These are phyloP conservation scores for Drosophila histrio DNA, from an alignment of 2,888 invertebrate species.

Conservation along the genomic window DNA sequence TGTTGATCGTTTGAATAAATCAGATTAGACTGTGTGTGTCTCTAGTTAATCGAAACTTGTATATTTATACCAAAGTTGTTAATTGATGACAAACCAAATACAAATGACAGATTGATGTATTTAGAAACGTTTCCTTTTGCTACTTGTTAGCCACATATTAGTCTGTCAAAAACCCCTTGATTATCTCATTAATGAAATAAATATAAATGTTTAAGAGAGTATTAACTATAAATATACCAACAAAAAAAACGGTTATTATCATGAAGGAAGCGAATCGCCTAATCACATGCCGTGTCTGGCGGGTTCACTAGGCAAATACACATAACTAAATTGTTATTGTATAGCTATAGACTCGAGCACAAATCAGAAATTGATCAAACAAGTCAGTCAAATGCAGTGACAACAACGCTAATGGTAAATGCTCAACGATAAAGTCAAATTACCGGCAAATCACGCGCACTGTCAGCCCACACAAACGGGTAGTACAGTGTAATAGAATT, in stretches of 20 bases:
- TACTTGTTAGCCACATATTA: background rate
- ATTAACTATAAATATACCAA: background rate
- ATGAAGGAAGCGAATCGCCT: background rate
- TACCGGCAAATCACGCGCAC: conserved; percentile 27
- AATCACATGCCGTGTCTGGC: conserved; percentile 36
- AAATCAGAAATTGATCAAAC: conserved; percentile 74
- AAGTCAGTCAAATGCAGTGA: conserved; percentile 74
- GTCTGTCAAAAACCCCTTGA: background rate
- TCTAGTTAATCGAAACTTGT: background rate
- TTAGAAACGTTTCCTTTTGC: background rate
- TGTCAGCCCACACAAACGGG: background rate
- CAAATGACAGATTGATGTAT: background rate
- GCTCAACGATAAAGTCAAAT: conserved; percentile 31
- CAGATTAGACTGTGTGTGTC: background rate
- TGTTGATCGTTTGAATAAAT: background rate
- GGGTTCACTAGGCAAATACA: conserved; percentile 4
- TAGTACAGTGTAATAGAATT: background rate
- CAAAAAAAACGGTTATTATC: background rate
- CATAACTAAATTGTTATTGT: conserved; percentile 27
- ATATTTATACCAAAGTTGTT: background rate
- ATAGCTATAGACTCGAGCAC: conserved; percentile 25
- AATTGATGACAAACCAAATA: background rate
- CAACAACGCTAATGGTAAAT: conserved; percentile 52
- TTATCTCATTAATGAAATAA: background rate
- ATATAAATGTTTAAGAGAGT: background rate